Percentiles rank a stretch among this genome's conserved stretches.
phyloP scores from a whole-genome alignment of 2,113 vertebrate genomes.

The Varanus salvator region DNA sequence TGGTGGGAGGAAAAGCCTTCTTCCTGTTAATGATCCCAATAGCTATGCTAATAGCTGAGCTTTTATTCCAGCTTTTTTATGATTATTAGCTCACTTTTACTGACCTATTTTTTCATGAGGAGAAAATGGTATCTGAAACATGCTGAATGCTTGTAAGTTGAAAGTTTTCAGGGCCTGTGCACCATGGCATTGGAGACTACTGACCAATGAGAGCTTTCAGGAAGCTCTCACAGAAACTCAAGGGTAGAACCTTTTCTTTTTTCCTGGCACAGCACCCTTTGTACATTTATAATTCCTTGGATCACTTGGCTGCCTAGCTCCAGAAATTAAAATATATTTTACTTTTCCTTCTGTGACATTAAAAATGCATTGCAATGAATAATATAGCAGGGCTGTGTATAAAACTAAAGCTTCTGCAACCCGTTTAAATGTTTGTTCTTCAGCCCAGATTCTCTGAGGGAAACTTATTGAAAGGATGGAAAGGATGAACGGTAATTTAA shows the following conservation, averaged over 20 bases:
- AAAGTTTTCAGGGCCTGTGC: conserved; percentile 36
- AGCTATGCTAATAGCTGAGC: conserved; percentile 37
- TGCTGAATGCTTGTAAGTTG: conserved; percentile 59
- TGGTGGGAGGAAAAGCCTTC: background rate
- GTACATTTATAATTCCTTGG: conserved; percentile 69
- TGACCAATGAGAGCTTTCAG: conserved; percentile 51
- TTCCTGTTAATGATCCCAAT: background rate
- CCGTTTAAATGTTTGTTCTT: conserved; percentile 84
- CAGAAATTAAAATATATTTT: conserved; percentile 83
- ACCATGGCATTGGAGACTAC: conserved; percentile 57
- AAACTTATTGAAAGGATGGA: conserved; percentile 81
- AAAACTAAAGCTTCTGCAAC: conserved; percentile 77
- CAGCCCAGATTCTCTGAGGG: conserved; percentile 76
- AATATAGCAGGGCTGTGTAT: conserved; percentile 82
- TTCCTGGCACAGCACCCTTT: conserved; percentile 51
- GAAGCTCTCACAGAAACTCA: conserved; percentile 45
- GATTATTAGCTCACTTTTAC: conserved; percentile 44
- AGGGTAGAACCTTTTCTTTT: conserved; percentile 31
- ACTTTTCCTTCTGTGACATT: conserved; percentile 79
- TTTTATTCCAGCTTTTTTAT: conserved; percentile 52
- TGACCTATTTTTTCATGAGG: conserved; percentile 59
- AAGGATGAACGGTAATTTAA: conserved; percentile 84
- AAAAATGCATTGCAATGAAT: conserved; percentile 86
- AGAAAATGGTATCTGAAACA: conserved; percentile 36
- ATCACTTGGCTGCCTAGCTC: conserved; percentile 69